Percentiles rank a stretch among this genome's conserved stretches.
Conservation (phyloP, 2,113 vertebrate genomes). For the Pholis gunnellus region DNA sequence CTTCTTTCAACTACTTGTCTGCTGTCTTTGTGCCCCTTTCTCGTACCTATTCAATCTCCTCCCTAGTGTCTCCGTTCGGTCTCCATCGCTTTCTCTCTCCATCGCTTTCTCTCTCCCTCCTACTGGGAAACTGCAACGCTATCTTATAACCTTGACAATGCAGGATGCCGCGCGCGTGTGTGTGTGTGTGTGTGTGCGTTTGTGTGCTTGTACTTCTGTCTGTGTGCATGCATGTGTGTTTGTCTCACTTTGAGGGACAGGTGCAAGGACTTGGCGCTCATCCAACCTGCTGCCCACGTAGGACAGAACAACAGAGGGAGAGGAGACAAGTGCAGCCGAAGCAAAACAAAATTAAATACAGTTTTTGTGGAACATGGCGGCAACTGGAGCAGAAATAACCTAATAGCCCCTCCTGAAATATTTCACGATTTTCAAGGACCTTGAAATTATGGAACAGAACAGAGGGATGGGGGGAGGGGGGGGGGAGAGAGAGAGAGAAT, state of each 20-base stretch:
- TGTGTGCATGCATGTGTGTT: constrained; percentile 10
- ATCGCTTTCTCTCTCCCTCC: constrained; percentile 40
- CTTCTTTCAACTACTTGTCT: constrained; percentile 64
- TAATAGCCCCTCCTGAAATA: constrained; percentile 67
- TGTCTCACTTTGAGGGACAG: constrained; percentile 75
- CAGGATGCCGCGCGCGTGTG: constrained; percentile 40
- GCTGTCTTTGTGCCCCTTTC: constrained; percentile 58
- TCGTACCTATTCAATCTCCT: constrained; percentile 63
- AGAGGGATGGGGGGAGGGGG: background rate
- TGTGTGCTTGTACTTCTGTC: background rate
- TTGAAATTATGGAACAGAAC: constrained; percentile 48
- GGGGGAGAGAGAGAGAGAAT: background rate
- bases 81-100: constrained; percentile 37
- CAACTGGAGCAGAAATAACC: constrained; percentile 72
- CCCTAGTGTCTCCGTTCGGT: constrained; percentile 51
- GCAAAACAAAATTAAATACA: constrained; percentile 63
- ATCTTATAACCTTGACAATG: constrained; percentile 79
- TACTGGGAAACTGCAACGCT: constrained; percentile 51
- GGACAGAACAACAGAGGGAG: constrained; percentile 41
- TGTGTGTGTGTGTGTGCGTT: constrained; percentile 9
- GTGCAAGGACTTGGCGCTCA: constrained; percentile 73
- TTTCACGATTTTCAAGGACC: constrained; percentile 66
- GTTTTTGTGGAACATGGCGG: constrained; percentile 52
- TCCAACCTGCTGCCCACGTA: constrained; percentile 53
- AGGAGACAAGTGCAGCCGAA: constrained; percentile 39